Evolutionary conservation across 2,797 vertebrate species (phyloP), one percentile per base, ranked within the genome.

Genomic region (Enteromius unitaeniatus): DNA sequence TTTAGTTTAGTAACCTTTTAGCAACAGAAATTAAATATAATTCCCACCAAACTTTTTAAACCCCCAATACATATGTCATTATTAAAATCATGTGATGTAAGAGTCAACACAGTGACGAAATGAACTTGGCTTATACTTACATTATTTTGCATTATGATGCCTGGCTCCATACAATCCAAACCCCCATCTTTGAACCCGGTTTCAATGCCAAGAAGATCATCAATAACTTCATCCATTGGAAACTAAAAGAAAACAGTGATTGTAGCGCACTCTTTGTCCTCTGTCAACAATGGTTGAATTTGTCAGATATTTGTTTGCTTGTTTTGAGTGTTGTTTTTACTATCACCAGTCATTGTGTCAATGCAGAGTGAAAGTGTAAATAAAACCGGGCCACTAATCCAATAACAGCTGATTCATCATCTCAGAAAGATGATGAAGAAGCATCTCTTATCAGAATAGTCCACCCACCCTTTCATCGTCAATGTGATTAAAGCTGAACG

Each of bases 191-290:
- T 97, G 94, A 99, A 97, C 86, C 94, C 96, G 80, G 96, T 96
- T 93, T 99, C 96, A 92, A 97, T 94, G 92, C 94, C 94, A 88
- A 98, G 97, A 88, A 99, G 96, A 93, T 98, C 96, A 94, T 98
- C 97, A 91, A 97, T 96, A 93, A 98, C 95, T 88, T 98, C 96
- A 92, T 99, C 97, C 96, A 98, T 97, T 93, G 97, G 96, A 93
- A 96, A 96, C 95, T 96, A 92, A 92, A 93, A 84, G 51, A 93
- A 93, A 91, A 91, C 89, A 92, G 84, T 90, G 15, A 89, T 92
- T 89, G 91, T 77, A 92, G 88, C 86, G 80, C 90, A 89, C n/a
- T 83, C 42, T 62, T 80, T 53, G 17, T n/a, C 53, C 64, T 65
- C 45, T 8, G 1, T 82, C 47, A 78, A 31, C 9, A 67, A 17